These are phyloP conservation scores for Oceanodroma leucorhoa DNA, from an alignment of 2,797 vertebrate genomes.

Conservation along the genomic window DNA sequence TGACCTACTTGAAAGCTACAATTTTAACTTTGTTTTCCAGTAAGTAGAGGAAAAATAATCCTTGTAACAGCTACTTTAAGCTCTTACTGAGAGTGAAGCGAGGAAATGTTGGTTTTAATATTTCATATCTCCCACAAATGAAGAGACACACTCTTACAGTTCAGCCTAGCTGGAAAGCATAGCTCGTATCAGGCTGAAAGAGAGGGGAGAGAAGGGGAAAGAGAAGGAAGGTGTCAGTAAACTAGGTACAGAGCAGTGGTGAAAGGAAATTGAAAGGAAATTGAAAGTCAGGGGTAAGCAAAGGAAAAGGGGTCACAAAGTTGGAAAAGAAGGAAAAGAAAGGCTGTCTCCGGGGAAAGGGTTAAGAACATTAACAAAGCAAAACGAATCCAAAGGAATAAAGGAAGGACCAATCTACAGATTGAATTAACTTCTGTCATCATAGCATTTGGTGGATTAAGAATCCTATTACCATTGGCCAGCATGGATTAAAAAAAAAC, in stretches of 20 bases:
- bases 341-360: not conserved
- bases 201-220: not conserved
- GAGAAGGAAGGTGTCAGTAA: not conserved
- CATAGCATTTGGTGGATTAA: not conserved
- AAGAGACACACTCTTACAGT: not conserved
- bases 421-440: not conserved
- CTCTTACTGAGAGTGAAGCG: not conserved
- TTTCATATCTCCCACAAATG: conserved; percentile 38
- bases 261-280: not conserved
- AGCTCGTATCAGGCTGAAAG: not conserved
- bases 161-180: not conserved
- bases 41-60: conserved; percentile 45
- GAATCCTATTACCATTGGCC: not conserved
- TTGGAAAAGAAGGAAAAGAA: not conserved
- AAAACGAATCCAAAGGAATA: not conserved
- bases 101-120: conserved; percentile 32
- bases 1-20: conserved; percentile 68
- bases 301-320: not conserved
- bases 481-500: not conserved
- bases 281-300: not conserved
- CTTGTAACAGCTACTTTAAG: conserved; percentile 33
- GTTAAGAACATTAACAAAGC: not conserved
- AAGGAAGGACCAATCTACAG: not conserved
- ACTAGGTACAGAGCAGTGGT: not conserved
- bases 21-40: conserved; percentile 74